Evolutionary conservation across 2,113 vertebrate genomes (phyloP), one percentile per base, ranked within the genome.

Genomic region (Barbus barbus): DNA sequence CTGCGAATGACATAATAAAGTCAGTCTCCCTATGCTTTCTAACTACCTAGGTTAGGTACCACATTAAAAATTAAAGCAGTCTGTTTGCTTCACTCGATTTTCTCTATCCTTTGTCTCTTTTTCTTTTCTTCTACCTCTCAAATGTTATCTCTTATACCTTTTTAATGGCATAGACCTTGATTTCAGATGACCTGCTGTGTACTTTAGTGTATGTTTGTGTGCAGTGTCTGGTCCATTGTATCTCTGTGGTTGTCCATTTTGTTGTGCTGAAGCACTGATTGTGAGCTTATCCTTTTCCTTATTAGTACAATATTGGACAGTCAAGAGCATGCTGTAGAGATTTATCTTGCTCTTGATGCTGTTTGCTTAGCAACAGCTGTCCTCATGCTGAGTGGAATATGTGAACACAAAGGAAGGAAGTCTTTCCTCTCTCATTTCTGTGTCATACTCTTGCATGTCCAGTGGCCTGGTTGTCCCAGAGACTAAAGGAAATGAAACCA

Each of bases 381-480:
- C 24, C 14, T 75, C 2, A 20, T 26, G 16, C 44, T 48, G 71
- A 20, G 13, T 31, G 44, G 24, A 51, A 75, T 16, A 48, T 31
- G 24, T 33, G 28, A 67, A 67, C 13, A 65, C 63, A 65, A 33
- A 63, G 24, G 24, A 28, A 63, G 18, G 73, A 67, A 63, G 28
- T n/a, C 28, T 26, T 80, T 87, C 16, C 28, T 51, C 1, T 82
- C 24, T 2, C 22, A 38, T 12, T 18, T 24, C 24, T 84, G 48
- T 84, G 28, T 26, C 16, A 48, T n/a, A n/a, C n/a, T 74, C 71
- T 83, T 44, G 33, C n/a, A 41, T 48, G 74, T 88, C 4, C 86
- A 99, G 97, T 85, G 97, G 97, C 76, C 92, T 99, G 72, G 97
- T 99, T 33, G 97, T 99, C 65, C 97, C 97, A 14, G 97, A 99